Conservation (phyloP, 2,888 invertebrate species). For the Diloba caeruleocephala region DNA sequence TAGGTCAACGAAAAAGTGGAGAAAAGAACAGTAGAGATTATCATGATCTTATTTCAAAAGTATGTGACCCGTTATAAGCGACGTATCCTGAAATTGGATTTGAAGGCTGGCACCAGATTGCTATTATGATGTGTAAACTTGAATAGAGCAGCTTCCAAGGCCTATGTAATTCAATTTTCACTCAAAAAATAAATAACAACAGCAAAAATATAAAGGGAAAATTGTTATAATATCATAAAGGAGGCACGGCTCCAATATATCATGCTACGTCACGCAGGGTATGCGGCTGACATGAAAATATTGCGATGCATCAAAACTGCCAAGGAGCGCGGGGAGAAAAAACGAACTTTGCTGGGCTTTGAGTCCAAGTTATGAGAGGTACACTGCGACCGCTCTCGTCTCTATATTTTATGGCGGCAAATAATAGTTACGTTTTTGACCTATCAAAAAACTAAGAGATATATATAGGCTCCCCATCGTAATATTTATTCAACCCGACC, state of each 20-base stretch:
- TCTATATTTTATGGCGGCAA: too few species aligned
- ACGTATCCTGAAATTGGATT: too few species aligned
- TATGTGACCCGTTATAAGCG: too few species aligned
- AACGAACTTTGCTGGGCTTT: constrained; percentile 65
- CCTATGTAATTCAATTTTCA: constrained; percentile 38
- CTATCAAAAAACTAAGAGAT: too few species aligned
- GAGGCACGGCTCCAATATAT: constrained; percentile 79
- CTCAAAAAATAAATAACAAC: constrained; percentile 41
- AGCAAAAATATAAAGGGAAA: constrained; percentile 33
- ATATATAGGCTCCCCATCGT: too few species aligned
- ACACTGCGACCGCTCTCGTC: background rate
- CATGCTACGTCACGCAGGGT: constrained; percentile 75
- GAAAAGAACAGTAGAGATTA: too few species aligned
- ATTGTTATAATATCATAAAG: constrained; percentile 59
- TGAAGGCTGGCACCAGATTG: too few species aligned
- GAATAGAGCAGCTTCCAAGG: background rate
- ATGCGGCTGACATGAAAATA: constrained; percentile 86
- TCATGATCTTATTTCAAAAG: too few species aligned
- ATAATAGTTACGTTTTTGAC: too few species aligned
- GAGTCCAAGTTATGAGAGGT: constrained; percentile 41
- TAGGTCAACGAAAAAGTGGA: too few species aligned
- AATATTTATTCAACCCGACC: too few species aligned
- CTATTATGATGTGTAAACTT: background rate
- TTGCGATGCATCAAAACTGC: constrained; percentile 87
- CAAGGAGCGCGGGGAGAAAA: constrained; percentile 74